These are phyloP conservation scores for Cartodere bifasciata DNA, from an alignment of 2,888 invertebrate species.

Conservation along the genomic window DNA sequence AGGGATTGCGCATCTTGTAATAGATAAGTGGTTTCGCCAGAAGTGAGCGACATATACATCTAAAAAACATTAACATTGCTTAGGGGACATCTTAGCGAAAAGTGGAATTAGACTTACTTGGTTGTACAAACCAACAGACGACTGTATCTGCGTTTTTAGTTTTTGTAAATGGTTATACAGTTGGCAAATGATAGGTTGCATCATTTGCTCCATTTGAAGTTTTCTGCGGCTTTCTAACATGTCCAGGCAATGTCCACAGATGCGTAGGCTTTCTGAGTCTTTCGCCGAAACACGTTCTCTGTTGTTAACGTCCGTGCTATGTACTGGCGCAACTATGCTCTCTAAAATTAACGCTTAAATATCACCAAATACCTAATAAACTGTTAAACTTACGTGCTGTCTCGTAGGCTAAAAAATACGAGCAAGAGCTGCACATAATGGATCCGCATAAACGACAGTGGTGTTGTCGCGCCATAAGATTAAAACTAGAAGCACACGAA, in stretches of 20 bases:
- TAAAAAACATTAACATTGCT: constrained; percentile 20
- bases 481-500: constrained; percentile 80
- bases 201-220: constrained; percentile 68
- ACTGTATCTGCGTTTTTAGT: constrained; percentile 57
- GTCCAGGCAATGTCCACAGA: constrained; percentile 67
- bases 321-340: constrained; percentile 30
- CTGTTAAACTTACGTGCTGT: constrained; percentile 54
- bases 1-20: constrained; percentile 73
- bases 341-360: constrained; percentile 25
- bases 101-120: constrained; percentile 36
- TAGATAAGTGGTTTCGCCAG: constrained; percentile 84
- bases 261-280: constrained; percentile 47
- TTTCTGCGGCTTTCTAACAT: constrained; percentile 66
- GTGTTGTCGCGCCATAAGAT: constrained; percentile 79
- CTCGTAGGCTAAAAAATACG: constrained; percentile 66
- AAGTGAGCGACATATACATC: constrained; percentile 54
- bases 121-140: constrained; percentile 52
- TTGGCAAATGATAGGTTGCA: constrained; percentile 65
- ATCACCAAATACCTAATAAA: constrained; percentile 2
- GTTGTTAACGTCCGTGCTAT: constrained; percentile 21
- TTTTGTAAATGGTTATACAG: constrained; percentile 73
- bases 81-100: background rate
- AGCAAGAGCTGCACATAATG: constrained; percentile 86
- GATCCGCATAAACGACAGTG: constrained; percentile 93
- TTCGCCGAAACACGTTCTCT: constrained; percentile 28